Conservation (phyloP, 2,797 vertebrate genomes). For the Muscicapa comitata region DNA sequence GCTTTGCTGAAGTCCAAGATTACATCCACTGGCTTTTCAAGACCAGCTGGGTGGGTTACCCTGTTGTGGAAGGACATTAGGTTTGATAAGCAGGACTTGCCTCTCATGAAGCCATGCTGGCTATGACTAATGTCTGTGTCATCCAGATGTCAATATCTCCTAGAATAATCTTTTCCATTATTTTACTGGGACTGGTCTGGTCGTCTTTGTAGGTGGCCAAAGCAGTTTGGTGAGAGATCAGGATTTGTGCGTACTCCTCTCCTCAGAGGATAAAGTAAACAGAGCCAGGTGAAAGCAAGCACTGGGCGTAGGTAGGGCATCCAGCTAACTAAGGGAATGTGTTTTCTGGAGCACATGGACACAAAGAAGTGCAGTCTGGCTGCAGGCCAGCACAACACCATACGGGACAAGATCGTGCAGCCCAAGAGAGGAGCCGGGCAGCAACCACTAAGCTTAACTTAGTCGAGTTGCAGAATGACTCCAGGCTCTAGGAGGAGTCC, state of each 20-base stretch:
- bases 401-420: background rate
- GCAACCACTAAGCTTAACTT: accelerated
- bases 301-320: background rate
- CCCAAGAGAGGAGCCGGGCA: background rate
- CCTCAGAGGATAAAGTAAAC: background rate
- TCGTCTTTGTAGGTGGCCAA: background rate
- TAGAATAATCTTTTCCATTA: background rate
- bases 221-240: background rate
- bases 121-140: background rate
- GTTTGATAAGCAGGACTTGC: background rate
- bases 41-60: background rate
- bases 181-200: background rate
- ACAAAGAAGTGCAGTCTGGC: background rate
- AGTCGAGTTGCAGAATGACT: background rate
- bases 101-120: background rate
- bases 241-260: background rate
- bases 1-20: background rate
- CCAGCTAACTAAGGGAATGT: background rate
- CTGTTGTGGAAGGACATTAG: background rate
- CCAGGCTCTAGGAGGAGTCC: background rate
- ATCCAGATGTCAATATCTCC: background rate
- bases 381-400: background rate
- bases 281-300: background rate
- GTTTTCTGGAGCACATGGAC: background rate
- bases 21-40: background rate